phyloP scores from a whole-genome alignment of 2,888 invertebrate genomes.

The Timema podura region DNA sequence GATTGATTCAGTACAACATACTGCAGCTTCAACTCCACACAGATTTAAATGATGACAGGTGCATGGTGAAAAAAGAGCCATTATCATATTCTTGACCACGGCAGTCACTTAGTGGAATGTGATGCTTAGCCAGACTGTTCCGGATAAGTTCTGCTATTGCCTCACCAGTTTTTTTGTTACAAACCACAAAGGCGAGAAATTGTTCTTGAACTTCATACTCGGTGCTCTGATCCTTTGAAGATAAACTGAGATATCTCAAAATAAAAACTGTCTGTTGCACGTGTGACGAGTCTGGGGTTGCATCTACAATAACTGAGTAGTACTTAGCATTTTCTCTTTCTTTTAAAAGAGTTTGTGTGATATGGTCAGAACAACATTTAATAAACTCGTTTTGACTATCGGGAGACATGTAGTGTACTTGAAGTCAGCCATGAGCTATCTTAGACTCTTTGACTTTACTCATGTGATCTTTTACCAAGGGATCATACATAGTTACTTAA shows the following conservation, averaged over 20 bases:
- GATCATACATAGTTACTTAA: not conserved
- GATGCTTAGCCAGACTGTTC: not conserved
- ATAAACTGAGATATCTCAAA: too few species aligned
- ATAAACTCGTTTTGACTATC: not conserved
- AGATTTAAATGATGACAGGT: not conserved
- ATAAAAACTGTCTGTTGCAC: too few species aligned
- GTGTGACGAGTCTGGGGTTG: too few species aligned
- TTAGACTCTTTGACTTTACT: too few species aligned
- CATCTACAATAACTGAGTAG: too few species aligned
- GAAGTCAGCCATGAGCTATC: not conserved
- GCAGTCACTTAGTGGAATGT: slow-evolving; percentile 6
- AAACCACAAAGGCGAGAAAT: too few species aligned
- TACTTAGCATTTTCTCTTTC: too few species aligned
- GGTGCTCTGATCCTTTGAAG: too few species aligned
- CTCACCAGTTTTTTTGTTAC: not conserved
- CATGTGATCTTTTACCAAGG: not conserved
- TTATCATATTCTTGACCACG: slow-evolving; percentile 17
- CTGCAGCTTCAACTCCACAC: not conserved
- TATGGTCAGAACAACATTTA: not conserved
- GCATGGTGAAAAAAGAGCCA: slow-evolving; percentile 9
- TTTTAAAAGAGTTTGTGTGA: not conserved
- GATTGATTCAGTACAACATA: not conserved
- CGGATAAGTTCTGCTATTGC: not conserved
- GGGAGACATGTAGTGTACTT: slow-evolving; percentile 5
- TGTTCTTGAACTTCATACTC: too few species aligned